Conservation (phyloP, 2,797 vertebrate genomes). For the Alcedo quadribrachys region DNA sequence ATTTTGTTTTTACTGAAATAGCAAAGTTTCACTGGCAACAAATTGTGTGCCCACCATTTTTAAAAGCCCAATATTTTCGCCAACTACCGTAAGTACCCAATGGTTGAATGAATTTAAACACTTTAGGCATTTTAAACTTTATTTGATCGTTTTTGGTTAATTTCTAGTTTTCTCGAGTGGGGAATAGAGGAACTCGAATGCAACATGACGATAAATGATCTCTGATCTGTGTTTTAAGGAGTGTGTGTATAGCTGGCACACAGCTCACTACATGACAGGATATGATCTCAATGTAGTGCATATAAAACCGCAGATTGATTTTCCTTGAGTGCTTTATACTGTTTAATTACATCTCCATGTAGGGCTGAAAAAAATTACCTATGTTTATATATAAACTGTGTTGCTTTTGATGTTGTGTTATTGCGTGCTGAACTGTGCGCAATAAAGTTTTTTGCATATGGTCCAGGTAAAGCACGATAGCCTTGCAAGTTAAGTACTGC, state of each 20-base stretch:
- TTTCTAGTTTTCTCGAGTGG: conserved; percentile 75
- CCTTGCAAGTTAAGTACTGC: conserved; percentile 78
- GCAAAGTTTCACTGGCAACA: conserved; percentile 68
- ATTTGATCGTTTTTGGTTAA: conserved; percentile 73
- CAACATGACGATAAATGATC: conserved; percentile 66
- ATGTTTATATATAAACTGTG: conserved; percentile 84
- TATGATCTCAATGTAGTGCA: conserved; percentile 81
- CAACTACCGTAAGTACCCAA: conserved; percentile 50
- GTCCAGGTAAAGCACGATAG: conserved; percentile 78
- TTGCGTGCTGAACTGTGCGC: conserved; percentile 71
- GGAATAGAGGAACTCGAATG: conserved; percentile 46
- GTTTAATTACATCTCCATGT: conserved; percentile 88
- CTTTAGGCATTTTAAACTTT: conserved; percentile 76
- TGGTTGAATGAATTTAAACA: conserved; percentile 72
- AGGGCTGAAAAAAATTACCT: conserved; percentile 85
- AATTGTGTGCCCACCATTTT: conserved; percentile 59
- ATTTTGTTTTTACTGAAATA: conserved; percentile 68
- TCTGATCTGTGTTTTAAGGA: conserved; percentile 70
- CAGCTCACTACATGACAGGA: conserved; percentile 79
- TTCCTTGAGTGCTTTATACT: conserved; percentile 91
- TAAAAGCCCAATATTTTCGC: conserved; percentile 34
- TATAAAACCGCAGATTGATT: conserved; percentile 80
- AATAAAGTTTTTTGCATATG: conserved; percentile 75
- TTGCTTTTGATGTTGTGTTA: conserved; percentile 85
- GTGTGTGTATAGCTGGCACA: conserved; percentile 54